Conservation (phyloP, 2,888 invertebrate species). For the Zhuqinia jingwanae region DNA sequence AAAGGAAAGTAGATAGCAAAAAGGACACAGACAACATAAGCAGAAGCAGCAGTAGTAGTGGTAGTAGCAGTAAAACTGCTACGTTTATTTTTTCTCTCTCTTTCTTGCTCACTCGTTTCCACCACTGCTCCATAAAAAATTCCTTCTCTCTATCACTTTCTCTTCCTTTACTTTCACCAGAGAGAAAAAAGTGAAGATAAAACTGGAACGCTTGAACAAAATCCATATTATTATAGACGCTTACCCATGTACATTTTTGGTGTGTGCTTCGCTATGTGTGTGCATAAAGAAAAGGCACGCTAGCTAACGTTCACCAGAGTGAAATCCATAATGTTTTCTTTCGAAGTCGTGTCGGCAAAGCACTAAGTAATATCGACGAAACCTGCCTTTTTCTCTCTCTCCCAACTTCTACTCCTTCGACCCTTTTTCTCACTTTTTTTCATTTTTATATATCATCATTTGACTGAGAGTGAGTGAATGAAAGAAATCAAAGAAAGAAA, state of each 20-base stretch:
- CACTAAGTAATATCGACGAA: conserved; percentile 15
- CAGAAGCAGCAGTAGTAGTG: too few species aligned
- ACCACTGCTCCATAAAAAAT: conserved; percentile 34
- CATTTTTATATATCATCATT: conserved; percentile 26
- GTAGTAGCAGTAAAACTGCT: conserved; percentile 23
- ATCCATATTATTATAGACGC: background rate
- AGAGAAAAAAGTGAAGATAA: conserved; percentile 18
- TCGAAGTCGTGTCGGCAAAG: background rate
- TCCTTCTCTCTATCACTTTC: conserved; percentile 37
- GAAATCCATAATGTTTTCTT: conserved; percentile 41
- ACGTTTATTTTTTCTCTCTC: conserved; percentile 33
- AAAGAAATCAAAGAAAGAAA: background rate
- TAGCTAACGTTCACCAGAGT: conserved; percentile 4
- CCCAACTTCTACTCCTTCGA: background rate
- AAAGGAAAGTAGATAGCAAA: too few species aligned
- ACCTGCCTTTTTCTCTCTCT: conserved; percentile 6
- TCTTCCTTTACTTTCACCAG: conserved; percentile 10
- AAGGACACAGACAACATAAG: background rate
- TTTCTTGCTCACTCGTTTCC: background rate
- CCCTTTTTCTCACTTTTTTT: conserved; percentile 26
- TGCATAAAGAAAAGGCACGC: conserved; percentile 20
- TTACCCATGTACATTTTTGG: background rate
- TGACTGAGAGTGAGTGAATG: conserved; percentile 21
- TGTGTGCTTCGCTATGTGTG: background rate
- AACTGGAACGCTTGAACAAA: conserved; percentile 4